Conservation (phyloP, 2,797 vertebrate genomes). For the Margarornis squamiger region DNA sequence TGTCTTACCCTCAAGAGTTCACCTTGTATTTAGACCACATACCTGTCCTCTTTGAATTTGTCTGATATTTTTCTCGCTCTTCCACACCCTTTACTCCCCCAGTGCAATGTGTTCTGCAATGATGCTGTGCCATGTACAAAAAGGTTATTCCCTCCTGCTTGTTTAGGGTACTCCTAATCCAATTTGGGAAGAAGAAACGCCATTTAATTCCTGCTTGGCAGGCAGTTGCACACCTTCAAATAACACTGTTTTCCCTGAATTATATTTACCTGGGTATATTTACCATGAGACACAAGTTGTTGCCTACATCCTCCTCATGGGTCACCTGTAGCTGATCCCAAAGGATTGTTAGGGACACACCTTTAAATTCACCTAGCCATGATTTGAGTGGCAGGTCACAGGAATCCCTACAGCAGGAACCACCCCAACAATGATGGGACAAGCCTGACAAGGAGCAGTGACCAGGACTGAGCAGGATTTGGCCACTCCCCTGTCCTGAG, state of each 20-base stretch:
- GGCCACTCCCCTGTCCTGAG: background rate
- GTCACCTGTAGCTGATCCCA: background rate
- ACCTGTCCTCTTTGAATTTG: background rate
- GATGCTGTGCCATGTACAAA: background rate
- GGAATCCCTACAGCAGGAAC: background rate
- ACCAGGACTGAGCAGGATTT: background rate
- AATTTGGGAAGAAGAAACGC: background rate
- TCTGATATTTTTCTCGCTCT: background rate
- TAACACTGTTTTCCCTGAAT: background rate
- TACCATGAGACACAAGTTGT: background rate
- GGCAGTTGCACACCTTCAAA: background rate
- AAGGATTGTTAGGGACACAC: background rate
- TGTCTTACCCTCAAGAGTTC: background rate
- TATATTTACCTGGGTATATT: background rate
- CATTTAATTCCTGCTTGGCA: background rate
- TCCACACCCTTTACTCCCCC: background rate
- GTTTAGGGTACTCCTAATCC: background rate
- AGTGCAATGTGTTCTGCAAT: background rate
- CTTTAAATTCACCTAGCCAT: background rate
- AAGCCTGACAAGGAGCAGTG: background rate
- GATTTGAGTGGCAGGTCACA: background rate
- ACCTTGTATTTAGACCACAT: accelerated
- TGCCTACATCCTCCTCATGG: background rate
- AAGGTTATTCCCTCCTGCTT: background rate
- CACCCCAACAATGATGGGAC: background rate